Evolutionary conservation across 2,797 vertebrate genomes (phyloP).

Genomic region (Pampus argenteus): DNA sequence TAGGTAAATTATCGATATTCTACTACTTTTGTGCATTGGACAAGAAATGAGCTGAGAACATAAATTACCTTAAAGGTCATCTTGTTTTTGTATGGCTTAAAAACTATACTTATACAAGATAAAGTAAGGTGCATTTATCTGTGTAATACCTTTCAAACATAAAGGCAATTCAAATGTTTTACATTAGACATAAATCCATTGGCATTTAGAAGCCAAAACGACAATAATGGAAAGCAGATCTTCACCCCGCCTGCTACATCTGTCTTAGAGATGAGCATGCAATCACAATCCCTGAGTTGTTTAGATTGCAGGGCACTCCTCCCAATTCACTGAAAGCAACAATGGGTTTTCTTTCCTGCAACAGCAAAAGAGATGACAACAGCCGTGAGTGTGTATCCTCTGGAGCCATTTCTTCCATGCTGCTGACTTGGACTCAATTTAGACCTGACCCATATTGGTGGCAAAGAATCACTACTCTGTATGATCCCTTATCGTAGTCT

Average conservation of each 20-base stretch:
- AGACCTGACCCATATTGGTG: neutral
- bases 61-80: constrained; percentile 4
- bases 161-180: constrained; percentile 9
- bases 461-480: neutral
- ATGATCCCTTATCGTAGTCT: too few species aligned
- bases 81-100: constrained; percentile 7
- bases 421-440: neutral
- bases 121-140: neutral
- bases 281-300: neutral
- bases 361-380: neutral
- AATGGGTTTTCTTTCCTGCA: neutral
- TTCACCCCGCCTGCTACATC: neutral
- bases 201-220: neutral
- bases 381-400: neutral
- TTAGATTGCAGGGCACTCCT: neutral
- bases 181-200: neutral
- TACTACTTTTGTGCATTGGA: constrained; percentile 10
- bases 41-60: constrained; percentile 19
- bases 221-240: constrained; percentile 8
- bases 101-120: neutral
- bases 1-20: constrained; percentile 22
- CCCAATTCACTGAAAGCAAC: neutral
- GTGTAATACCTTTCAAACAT: constrained; percentile 1
- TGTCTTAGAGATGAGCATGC: neutral
- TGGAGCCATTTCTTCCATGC: neutral